phyloP scores from a whole-genome alignment of 2,113 vertebrate genomes.

The Mesitornis unicolor region DNA sequence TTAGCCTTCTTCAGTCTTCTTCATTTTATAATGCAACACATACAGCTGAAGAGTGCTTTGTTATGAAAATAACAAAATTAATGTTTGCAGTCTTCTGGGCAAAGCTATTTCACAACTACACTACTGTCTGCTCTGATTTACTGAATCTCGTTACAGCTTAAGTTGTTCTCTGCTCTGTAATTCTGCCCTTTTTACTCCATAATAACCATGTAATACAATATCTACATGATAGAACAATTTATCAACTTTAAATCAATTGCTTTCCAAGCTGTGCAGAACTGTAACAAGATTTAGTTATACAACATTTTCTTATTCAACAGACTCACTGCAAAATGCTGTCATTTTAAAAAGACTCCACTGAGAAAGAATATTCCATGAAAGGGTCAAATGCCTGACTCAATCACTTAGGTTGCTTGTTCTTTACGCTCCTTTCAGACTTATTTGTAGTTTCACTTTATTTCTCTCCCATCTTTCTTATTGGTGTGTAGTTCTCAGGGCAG shows the following conservation, averaged over 20 bases:
- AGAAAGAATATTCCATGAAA: background rate
- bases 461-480: background rate
- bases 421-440: background rate
- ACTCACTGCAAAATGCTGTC: background rate
- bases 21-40: background rate
- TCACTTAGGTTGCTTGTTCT: background rate
- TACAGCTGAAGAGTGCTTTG: background rate
- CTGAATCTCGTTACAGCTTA: background rate
- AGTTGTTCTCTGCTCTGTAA: background rate
- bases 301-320: background rate
- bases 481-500: background rate
- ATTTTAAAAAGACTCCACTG: background rate
- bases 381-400: background rate
- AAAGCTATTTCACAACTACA: background rate
- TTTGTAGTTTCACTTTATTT: background rate
- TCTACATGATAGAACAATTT: background rate
- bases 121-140: background rate
- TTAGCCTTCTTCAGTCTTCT: background rate
- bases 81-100: background rate
- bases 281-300: background rate
- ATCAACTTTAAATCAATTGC: slow-evolving; percentile 23
- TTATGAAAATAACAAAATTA: background rate
- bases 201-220: background rate
- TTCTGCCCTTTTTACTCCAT: slow-evolving; percentile 14
- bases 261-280: background rate